Base-by-base conservation (phyloP, 2,797 vertebrate genomes). In the Chelonia mydas region DNA sequence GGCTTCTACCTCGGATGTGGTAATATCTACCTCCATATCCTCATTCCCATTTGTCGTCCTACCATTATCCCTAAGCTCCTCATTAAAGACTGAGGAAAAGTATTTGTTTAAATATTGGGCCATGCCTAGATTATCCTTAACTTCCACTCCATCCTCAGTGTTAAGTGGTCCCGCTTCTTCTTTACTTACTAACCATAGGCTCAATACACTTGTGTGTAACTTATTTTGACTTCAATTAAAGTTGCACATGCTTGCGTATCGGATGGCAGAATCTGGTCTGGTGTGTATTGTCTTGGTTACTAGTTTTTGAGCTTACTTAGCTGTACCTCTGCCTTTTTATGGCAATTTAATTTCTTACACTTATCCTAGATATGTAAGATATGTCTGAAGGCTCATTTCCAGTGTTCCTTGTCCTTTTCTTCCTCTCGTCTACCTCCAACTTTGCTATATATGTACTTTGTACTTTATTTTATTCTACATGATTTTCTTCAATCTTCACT, bases 281-380 rank as follows among this genome's bases (percentile, higher is more conserved):
- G 4, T 41, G 33, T 37, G 11, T 45, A 76, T 45, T 45, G 41
- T 45, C 23, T 76, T 76, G 72, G 41, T 76, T 76, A 76, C 11
- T 45, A 25, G 5, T 41, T 76, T 17, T 51, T 9, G 28, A 53
- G 81, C 41, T 27, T 76, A 47, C 23, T 28, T 74, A 80, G 33
- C 27, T 28, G 0, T 25, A 5, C 1, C 65, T 81, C 12, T 0
- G 1, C 31, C 8, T 37, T 59, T 47, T 50, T 17, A 27, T 51
- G 47, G 37, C 33, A 81, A 45, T 53, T 51, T 50, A 57, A 0
- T 15, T 23, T 0, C 37, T 55, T 72, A 47, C 33, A 83, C 47
- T 54, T 16, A 76, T 41, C 41, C 41, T 27, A 74, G 72, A 4
- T 37, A 2, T 0, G 28, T 37, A 1, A 45, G 5, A 27, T 31